These are phyloP conservation scores for Euthynnus affinis DNA, from an alignment of 2,797 vertebrate genomes.

Conservation along the genomic window DNA sequence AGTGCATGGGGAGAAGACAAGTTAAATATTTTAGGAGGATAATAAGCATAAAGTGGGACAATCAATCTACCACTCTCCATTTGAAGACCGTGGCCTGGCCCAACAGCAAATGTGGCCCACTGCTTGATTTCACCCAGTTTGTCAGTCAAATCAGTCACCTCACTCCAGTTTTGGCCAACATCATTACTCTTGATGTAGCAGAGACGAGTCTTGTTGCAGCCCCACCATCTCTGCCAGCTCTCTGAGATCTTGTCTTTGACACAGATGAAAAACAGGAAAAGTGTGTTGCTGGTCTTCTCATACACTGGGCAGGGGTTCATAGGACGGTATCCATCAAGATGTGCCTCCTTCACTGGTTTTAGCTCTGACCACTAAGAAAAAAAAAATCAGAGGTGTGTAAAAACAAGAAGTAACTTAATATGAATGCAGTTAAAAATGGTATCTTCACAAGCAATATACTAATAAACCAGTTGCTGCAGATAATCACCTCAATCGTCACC, in stretches of 20 bases:
- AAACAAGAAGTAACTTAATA: background rate
- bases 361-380: conserved; percentile 17
- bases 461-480: background rate
- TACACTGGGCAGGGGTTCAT: conserved; percentile 44
- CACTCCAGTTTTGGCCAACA: conserved; percentile 62
- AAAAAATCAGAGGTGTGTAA: background rate
- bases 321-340: background rate
- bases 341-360: background rate
- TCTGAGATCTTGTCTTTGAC: conserved; percentile 58
- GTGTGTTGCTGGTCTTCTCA: conserved; percentile 9
- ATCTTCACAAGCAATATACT: background rate
- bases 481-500: too few species aligned
- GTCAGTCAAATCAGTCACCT: conserved; percentile 79
- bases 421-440: background rate
- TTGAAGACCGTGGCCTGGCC: conserved; percentile 88
- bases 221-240: conserved; percentile 55
- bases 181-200: conserved; percentile 79
- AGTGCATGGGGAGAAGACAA: conserved; percentile 64
- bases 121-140: conserved; percentile 56
- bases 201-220: conserved; percentile 79
- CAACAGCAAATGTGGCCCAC: conserved; percentile 87
- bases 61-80: conserved; percentile 78
- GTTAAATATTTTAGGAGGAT: too few species aligned
- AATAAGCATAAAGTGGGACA: conserved; percentile 78
- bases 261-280: conserved; percentile 51